Percentiles rank a stretch among this genome's conserved stretches.
Conservation (phyloP, 2,888 invertebrate species). For the Tuta absoluta region DNA sequence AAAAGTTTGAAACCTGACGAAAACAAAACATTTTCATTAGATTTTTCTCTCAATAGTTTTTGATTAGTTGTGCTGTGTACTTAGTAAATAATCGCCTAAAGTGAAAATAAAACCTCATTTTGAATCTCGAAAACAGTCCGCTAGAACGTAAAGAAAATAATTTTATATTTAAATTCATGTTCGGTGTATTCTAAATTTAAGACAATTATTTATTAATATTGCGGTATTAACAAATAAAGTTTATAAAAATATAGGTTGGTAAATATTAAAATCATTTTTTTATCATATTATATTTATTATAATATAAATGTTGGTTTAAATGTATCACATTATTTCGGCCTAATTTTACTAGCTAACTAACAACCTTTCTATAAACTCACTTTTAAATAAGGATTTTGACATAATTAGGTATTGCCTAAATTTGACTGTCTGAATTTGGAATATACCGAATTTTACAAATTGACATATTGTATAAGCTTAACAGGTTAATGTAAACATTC, state of each 20-base stretch:
- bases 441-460: conserved; percentile 29
- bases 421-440: conserved; percentile 20
- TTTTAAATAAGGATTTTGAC: background rate
- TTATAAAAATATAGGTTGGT: background rate
- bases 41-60: conserved; percentile 71
- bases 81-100: conserved; percentile 67
- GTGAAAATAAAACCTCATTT: conserved; percentile 59
- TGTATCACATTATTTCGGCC: background rate
- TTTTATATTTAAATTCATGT: conserved; percentile 58
- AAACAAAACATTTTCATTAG: conserved; percentile 61
- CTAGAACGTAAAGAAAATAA: conserved; percentile 66
- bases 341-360: background rate
- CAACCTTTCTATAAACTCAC: background rate
- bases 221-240: background rate
- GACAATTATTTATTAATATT: conserved; percentile 29
- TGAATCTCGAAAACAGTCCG: conserved; percentile 76
- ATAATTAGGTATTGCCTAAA: no score
- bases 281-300: no score
- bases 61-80: conserved; percentile 79
- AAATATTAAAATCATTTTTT: background rate
- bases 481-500: conserved; percentile 21
- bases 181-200: conserved; percentile 52
- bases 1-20: conserved; percentile 52
- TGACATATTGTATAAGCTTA: conserved; percentile 24
- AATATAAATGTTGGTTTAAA: no score